Percentiles rank a stretch among this genome's conserved stretches.
Evolutionary conservation across 1,140 invertebrate species (phyloP).

Genomic region (Trichogramma pretiosum): DNA sequence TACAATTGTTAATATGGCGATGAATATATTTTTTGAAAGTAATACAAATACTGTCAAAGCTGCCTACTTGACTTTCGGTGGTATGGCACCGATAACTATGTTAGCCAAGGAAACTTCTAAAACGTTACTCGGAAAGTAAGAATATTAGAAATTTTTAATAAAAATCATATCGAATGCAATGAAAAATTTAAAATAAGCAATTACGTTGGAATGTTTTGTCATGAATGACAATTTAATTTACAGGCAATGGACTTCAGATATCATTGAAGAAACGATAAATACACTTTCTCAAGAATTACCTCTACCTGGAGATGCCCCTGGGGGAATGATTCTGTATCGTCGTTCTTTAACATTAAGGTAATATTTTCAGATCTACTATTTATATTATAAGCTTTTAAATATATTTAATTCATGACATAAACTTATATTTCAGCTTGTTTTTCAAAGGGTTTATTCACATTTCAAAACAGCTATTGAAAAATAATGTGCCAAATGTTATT

Average conservation of each 20-base stretch:
- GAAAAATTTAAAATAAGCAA: too few species aligned
- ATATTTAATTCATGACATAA: too few species aligned
- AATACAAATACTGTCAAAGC: conserved; percentile 51
- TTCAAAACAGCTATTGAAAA: conserved; percentile 46
- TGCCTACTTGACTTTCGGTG: conserved; percentile 70
- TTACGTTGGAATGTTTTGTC: too few species aligned
- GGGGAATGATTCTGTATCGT: conserved; percentile 82
- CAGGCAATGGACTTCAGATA: conserved; percentile 62
- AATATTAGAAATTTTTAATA: conserved; percentile 8
- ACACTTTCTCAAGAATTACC: conserved; percentile 67
- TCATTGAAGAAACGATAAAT: conserved; percentile 57
- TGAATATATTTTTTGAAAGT: conserved; percentile 56
- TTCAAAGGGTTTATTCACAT: conserved; percentile 80
- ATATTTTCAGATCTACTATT: too few species aligned
- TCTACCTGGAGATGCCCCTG: conserved; percentile 69
- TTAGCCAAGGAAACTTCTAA: conserved; percentile 62
- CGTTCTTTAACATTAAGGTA: conserved; percentile 63
- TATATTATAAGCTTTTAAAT: too few species aligned
- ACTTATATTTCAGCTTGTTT: conserved; percentile 62
- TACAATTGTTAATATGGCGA: conserved; percentile 82
- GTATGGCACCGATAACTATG: conserved; percentile 83
- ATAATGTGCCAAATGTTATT: conserved; percentile 37
- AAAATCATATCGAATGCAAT: too few species aligned
- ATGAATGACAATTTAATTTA: too few species aligned
- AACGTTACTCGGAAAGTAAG: conserved; percentile 53